phyloP scores from a whole-genome alignment of 2,888 invertebrate species.

The Dryadula phaetusa region DNA sequence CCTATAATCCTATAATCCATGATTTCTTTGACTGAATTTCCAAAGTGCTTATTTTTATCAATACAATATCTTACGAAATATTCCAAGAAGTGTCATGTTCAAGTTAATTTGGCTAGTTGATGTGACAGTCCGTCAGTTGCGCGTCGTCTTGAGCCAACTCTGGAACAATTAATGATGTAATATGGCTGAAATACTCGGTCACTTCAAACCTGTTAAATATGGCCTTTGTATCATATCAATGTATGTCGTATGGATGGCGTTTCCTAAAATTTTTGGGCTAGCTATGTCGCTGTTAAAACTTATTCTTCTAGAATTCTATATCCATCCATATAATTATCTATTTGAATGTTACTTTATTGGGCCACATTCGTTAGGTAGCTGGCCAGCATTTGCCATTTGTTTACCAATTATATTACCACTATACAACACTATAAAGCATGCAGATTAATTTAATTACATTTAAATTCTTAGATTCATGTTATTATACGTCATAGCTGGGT shows the following conservation, averaged over 20 bases:
- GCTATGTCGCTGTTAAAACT: no score
- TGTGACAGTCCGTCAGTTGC: constrained; percentile 47
- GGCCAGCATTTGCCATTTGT: no score
- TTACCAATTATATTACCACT: no score
- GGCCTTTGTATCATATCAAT: constrained; percentile 15
- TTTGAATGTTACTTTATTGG: no score
- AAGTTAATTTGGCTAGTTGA: constrained; percentile 37
- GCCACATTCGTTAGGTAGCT: no score
- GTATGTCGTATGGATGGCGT: not conserved
- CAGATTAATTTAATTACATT: no score
- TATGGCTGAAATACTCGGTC: constrained; percentile 39
- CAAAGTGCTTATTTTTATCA: not conserved
- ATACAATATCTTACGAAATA: constrained; percentile 27
- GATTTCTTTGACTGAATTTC: not conserved
- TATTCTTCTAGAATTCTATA: no score
- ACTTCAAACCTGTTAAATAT: constrained; percentile 30
- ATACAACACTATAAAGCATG: no score
- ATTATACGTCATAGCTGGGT: no score
- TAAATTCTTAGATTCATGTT: no score
- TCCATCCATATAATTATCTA: no score
- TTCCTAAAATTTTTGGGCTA: not conserved
- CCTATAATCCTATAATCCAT: not conserved
- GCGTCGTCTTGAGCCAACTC: constrained; percentile 46
- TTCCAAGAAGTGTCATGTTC: constrained; percentile 32
- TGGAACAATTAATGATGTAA: constrained; percentile 47